Evolutionary conservation across 2,888 invertebrate species (phyloP), one percentile per base, ranked within the genome.

Genomic region (Chalcis sispes): DNA sequence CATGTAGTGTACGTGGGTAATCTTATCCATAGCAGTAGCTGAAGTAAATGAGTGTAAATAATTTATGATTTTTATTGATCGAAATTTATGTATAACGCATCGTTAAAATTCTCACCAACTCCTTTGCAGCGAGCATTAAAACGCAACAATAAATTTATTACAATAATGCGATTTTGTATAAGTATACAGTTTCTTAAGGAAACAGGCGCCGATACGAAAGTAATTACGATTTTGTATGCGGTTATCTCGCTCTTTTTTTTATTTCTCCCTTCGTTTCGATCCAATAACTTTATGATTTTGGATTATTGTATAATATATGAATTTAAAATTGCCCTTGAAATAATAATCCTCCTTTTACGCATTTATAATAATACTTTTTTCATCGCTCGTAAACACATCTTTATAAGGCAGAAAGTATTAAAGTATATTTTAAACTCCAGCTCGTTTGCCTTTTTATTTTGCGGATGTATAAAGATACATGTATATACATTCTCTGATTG

Each of bases 101-200:
- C 32, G 3, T 32, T 8, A 32, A 8, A 32, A 32, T 32, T 8
- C 32, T 3, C 32, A 5, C 3, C 8, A 3, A 3, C 8, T 32
- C 32, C 32, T 32, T n/a, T 46, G 2, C 56, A 1, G 36, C 18
- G 23, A 15, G 1, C 5, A 48, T 25, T 64, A 64, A 64, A 29
- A 62, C 27, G n/a, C 8, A 62, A 46, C 62, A 32, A 66, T 40
- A 66, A 54, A 54, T 54, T 64, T 29, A 18, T 66, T 40, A 7
- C 25, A 15, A 36, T 7, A 36, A 48, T 7, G 10, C 32, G 7
- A 32, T 54, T 66, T 25, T 1, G 10, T 27, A 66, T 54, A 36
- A 46, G 27, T n/a, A n/a, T n/a, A n/a, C n/a, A n/a, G n/a, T n/a
- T n/a, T n/a, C n/a, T n/a, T n/a, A n/a, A n/a, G n/a, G n/a, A n/a